A percentile compares a stretch with the other conserved stretches of the same genome.
Conservation (phyloP, 2,888 invertebrate species). For the Trichogramma dendrolimi region DNA sequence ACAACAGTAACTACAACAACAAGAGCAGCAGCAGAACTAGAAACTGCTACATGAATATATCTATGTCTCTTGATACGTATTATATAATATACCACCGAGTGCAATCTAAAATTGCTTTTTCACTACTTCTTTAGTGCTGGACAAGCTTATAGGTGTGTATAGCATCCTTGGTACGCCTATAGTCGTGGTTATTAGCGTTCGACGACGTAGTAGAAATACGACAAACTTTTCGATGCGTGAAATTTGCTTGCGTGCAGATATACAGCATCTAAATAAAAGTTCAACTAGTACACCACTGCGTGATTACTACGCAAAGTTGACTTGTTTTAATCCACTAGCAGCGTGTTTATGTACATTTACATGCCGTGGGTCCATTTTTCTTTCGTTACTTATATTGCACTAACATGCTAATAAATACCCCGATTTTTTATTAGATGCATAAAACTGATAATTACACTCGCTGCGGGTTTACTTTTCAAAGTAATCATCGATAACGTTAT, state of each 20-base stretch:
- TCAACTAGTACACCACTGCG: slow-evolving; percentile 10
- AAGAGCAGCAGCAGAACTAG: too few species aligned
- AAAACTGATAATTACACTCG: too few species aligned
- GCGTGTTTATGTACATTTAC: not conserved
- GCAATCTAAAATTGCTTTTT: slow-evolving; percentile 36
- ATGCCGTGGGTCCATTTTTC: too few species aligned
- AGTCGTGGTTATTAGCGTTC: slow-evolving; percentile 15
- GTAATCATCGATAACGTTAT: too few species aligned
- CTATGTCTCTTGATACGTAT: too few species aligned
- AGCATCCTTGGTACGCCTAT: not conserved
- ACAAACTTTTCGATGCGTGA: slow-evolving; percentile 27
- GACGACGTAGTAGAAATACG: not conserved
- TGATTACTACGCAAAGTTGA: slow-evolving; percentile 24
- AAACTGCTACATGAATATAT: too few species aligned
- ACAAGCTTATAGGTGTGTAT: not conserved
- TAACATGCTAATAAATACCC: too few species aligned
- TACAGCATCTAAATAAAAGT: slow-evolving; percentile 11
- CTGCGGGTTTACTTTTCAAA: too few species aligned
- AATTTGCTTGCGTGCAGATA: slow-evolving; percentile 18
- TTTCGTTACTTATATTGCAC: too few species aligned
- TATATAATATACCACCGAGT: not conserved
- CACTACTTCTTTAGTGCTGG: slow-evolving; percentile 7
- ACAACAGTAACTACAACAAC: too few species aligned
- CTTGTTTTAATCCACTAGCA: not conserved
- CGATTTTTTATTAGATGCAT: too few species aligned